These are phyloP conservation scores for Mesorhabditis spiculigera DNA, from an alignment of 2,888 invertebrate genomes.

Conservation along the genomic window DNA sequence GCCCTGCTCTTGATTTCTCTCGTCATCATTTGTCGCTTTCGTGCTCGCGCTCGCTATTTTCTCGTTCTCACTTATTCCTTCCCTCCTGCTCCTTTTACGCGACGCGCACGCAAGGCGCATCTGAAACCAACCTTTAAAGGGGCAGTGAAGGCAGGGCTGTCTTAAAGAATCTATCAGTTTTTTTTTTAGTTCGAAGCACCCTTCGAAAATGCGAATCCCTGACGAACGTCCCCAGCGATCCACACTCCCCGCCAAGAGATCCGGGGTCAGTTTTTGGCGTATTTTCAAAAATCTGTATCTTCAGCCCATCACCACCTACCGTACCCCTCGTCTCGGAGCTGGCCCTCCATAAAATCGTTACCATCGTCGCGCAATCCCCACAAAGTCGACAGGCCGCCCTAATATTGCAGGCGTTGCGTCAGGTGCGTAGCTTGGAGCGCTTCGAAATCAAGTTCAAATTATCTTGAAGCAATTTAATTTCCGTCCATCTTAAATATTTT, in stretches of 20 bases:
- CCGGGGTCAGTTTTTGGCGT: not conserved
- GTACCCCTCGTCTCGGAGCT: not conserved
- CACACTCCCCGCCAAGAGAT: not conserved
- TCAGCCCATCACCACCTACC: not conserved
- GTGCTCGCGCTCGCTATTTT: too few species aligned
- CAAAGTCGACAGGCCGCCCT: not conserved
- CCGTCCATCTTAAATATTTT: too few species aligned
- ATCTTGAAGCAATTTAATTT: too few species aligned
- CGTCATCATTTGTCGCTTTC: too few species aligned
- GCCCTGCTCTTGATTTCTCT: too few species aligned
- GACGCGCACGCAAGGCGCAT: too few species aligned
- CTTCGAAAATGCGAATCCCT: constrained; percentile 4
- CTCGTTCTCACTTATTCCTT: too few species aligned
- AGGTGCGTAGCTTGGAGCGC: not conserved
- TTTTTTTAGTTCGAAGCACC: not conserved
- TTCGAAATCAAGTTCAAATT: too few species aligned
- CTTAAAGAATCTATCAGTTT: too few species aligned
- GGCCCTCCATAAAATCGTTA: not conserved
- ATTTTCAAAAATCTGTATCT: not conserved
- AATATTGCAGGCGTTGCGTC: not conserved
- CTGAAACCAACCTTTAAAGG: too few species aligned
- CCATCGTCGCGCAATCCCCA: not conserved
- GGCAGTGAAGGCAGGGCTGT: too few species aligned
- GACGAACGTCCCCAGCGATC: not conserved
- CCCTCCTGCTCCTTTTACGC: too few species aligned